Conservation (phyloP, 2,888 invertebrate species). For the Pomacea canaliculata region DNA sequence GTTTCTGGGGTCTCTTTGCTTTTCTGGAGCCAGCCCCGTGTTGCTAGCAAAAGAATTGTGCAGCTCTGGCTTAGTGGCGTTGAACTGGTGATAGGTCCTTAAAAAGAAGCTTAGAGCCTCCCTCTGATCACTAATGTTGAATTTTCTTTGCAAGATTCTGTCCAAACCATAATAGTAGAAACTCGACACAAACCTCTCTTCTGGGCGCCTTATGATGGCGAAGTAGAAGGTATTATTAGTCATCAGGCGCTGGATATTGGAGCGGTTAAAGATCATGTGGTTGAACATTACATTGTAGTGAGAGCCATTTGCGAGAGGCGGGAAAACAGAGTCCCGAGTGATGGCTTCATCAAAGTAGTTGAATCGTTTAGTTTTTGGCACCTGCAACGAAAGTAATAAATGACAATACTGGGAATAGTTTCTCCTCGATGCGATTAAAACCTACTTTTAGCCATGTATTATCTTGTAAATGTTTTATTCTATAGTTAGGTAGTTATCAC, state of each 20-base stretch:
- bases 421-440: too few species aligned
- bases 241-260: constrained; percentile 38
- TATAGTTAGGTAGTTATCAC: too few species aligned
- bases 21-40: not conserved
- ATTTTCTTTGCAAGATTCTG: not conserved
- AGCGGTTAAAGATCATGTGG: constrained; percentile 47
- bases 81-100: not conserved
- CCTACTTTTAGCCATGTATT: too few species aligned
- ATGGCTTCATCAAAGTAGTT: constrained; percentile 13
- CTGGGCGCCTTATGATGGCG: constrained; percentile 45
- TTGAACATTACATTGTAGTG: constrained; percentile 38
- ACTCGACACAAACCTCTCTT: constrained; percentile 44
- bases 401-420: too few species aligned
- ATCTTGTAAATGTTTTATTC: too few species aligned
- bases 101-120: constrained; percentile 1
- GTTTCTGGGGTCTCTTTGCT: not conserved
- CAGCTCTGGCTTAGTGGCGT: not conserved
- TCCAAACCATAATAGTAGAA: constrained; percentile 37
- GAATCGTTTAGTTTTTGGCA: not conserved
- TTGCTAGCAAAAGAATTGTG: constrained; percentile 9
- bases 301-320: not conserved
- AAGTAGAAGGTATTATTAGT: constrained; percentile 39
- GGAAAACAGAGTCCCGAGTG: not conserved
- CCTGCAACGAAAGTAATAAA: not conserved
- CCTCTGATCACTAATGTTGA: not conserved